Conservation (phyloP, 2,797 vertebrate species). For the Myoxocephalus aenaeus region DNA sequence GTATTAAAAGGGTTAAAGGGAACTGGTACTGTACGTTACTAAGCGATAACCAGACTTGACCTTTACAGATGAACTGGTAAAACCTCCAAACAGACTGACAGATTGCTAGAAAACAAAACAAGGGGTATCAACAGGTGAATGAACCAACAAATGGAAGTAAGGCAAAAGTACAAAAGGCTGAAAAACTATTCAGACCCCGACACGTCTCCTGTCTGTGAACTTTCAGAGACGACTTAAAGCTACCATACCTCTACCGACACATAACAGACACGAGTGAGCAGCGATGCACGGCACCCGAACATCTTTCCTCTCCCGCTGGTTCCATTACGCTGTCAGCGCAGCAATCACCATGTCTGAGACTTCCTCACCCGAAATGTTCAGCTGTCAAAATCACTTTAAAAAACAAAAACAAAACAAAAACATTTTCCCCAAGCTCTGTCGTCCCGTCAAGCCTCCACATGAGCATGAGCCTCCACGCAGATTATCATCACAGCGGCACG, state of each 20-base stretch:
- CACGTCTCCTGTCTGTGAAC: too few relatives aligned
- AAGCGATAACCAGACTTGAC: neutral
- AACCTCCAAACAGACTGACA: too few relatives aligned
- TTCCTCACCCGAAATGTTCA: neutral
- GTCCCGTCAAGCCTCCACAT: neutral
- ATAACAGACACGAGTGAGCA: neutral
- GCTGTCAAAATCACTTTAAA: slow-evolving; percentile 9
- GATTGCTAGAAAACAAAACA: too few relatives aligned
- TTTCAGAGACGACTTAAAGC: neutral
- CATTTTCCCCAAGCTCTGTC: too few relatives aligned
- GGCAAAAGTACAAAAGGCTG: neutral
- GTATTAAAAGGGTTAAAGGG: too few relatives aligned
- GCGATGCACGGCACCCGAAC: neutral
- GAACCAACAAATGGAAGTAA: too few relatives aligned
- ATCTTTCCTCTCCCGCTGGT: neutral
- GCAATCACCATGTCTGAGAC: slow-evolving; percentile 9
- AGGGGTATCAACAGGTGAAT: too few relatives aligned
- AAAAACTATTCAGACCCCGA: neutral
- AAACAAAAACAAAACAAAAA: too few relatives aligned
- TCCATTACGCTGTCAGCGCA: neutral
- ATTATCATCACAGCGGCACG: neutral
- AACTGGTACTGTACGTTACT: too few relatives aligned
- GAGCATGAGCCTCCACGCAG: neutral
- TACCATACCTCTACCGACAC: too few relatives aligned
- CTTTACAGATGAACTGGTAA: neutral